Evolutionary conservation across 2,113 vertebrate species (phyloP).

Genomic region (Rhynchopsitta pachyrhyncha): DNA sequence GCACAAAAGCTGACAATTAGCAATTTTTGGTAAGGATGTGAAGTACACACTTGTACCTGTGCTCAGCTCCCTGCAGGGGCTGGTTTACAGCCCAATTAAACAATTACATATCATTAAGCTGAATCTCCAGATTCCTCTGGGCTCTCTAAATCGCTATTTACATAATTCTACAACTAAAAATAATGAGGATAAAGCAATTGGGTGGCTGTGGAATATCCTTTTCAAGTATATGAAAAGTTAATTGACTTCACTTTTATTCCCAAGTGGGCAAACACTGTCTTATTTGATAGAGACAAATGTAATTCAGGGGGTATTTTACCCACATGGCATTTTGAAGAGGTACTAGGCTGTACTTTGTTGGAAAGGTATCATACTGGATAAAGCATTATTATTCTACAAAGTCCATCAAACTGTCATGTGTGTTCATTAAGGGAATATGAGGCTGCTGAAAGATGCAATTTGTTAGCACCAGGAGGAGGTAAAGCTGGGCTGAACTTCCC

Average conservation of each 20-base stretch:
- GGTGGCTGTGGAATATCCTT: conserved; percentile 13
- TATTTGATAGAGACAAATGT: conserved; percentile 3
- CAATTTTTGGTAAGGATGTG: neutral
- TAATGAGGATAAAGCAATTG: conserved; percentile 47
- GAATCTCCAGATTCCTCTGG: conserved; percentile 32
- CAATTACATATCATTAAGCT: conserved; percentile 45
- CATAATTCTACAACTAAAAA: conserved; percentile 62
- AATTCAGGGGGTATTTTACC: neutral
- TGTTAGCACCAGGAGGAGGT: neutral
- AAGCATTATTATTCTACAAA: neutral
- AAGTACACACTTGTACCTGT: neutral
- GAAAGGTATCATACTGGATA: neutral
- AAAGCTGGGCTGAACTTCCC: neutral
- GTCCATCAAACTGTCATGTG: neutral
- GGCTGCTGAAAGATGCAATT: neutral
- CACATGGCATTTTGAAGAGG: neutral
- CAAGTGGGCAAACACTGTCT: conserved; percentile 3
- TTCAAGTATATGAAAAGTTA: conserved; percentile 21
- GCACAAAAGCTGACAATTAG: neutral
- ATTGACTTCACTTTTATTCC: conserved; percentile 13
- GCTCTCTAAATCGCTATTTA: conserved; percentile 51
- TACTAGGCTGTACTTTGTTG: neutral
- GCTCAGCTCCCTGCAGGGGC: conserved; percentile 20
- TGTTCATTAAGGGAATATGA: neutral
- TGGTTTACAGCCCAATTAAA: conserved; percentile 56